These are phyloP conservation scores for Natator depressus DNA, from an alignment of 2,113 vertebrate genomes.

Conservation along the genomic window DNA sequence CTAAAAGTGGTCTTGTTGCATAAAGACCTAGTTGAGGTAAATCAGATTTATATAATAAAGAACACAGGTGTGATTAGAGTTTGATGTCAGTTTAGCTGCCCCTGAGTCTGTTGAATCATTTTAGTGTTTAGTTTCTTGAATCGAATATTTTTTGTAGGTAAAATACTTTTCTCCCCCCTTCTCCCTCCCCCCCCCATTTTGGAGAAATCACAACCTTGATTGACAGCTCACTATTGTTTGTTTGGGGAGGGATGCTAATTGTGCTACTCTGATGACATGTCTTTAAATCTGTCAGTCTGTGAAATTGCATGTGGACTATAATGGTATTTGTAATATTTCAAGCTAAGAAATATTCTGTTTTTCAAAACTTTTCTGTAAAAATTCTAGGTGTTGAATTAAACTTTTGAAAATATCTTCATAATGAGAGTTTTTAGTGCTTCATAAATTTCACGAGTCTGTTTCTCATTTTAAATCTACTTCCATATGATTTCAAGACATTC, in stretches of 20 bases:
- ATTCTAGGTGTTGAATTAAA: background rate
- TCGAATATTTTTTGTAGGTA: background rate
- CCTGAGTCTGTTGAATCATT: background rate
- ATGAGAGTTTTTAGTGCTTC: conserved; percentile 18
- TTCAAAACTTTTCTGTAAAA: background rate
- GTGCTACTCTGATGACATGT: background rate
- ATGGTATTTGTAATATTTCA: background rate
- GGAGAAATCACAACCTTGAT: background rate
- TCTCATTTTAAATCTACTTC: background rate
- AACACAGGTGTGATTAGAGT: background rate
- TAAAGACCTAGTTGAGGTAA: conserved; percentile 54
- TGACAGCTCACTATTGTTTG: background rate
- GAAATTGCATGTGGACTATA: background rate
- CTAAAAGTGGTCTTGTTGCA: conserved; percentile 63
- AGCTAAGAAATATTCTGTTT: background rate
- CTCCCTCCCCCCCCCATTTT: background rate
- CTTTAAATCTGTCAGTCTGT: background rate
- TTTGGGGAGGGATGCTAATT: background rate
- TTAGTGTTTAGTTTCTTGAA: background rate
- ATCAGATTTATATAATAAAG: conserved; percentile 36
- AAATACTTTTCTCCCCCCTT: background rate
- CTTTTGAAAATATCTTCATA: background rate
- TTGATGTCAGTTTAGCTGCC: conserved; percentile 21
- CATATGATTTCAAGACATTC: background rate
- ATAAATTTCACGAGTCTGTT: background rate